A percentile compares a stretch with the other conserved stretches of the same genome.
Evolutionary conservation across 1,140 invertebrate species (phyloP).

Genomic region (Drosophila lini): DNA sequence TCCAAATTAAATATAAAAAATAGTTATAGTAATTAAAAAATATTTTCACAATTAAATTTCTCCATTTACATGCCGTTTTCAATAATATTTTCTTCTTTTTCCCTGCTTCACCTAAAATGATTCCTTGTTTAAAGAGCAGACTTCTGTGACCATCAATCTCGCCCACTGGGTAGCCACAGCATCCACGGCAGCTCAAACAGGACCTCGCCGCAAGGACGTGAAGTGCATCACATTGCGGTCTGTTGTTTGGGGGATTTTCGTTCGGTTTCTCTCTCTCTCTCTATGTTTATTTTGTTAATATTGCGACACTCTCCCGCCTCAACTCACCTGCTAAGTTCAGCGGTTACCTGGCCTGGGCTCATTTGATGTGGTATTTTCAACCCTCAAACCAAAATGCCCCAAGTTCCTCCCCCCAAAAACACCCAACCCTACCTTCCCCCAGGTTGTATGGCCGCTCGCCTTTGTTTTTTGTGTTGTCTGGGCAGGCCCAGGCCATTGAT

Average conservation of each 20-base stretch:
- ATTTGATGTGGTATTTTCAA: constrained; percentile 42
- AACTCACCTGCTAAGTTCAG: constrained; percentile 31
- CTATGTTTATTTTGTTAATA: constrained; percentile 53
- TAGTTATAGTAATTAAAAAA: not conserved
- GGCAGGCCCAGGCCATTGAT: constrained; percentile 51
- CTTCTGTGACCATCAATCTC: not conserved
- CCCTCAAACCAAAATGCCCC: not conserved
- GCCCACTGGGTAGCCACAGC: not conserved
- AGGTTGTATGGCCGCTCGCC: too few relatives aligned
- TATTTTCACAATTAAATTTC: not conserved
- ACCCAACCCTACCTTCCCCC: not conserved
- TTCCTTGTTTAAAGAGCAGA: constrained; percentile 23
- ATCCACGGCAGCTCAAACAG: not conserved
- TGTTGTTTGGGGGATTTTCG: constrained; percentile 29
- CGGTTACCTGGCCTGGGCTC: constrained; percentile 30
- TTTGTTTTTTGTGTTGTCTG: constrained; percentile 20
- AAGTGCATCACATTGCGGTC: constrained; percentile 45
- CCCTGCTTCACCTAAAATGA: not conserved
- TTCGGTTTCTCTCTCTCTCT: constrained; percentile 20
- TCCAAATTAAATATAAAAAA: not conserved
- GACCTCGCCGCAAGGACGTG: constrained; percentile 16
- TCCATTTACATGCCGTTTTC: not conserved
- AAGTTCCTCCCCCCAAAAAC: too few relatives aligned
- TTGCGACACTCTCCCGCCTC: constrained; percentile 22
- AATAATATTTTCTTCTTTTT: not conserved